phyloP scores from a whole-genome alignment of 2,797 vertebrate genomes.

The Mus minutoides region DNA sequence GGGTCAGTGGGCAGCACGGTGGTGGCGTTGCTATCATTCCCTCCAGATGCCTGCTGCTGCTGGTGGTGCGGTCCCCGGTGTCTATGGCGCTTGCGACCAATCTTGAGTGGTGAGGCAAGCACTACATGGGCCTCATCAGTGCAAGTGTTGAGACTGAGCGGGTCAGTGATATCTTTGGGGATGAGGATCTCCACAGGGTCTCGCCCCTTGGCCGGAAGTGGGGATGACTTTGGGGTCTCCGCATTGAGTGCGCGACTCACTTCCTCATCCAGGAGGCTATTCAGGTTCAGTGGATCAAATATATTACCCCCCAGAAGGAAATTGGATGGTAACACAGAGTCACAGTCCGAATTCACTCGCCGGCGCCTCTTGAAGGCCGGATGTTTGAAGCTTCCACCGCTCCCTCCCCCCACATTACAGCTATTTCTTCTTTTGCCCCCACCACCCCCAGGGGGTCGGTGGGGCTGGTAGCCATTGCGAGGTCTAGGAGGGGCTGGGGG shows the following conservation, averaged over 20 bases:
- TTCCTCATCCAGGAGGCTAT: conserved; percentile 95
- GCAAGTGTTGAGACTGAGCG: conserved; percentile 91
- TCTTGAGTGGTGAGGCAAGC: conserved; percentile 88
- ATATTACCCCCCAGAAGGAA: conserved; percentile 96
- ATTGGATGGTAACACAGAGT: conserved; percentile 91
- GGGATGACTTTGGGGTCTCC: conserved; percentile 93
- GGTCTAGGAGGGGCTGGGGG: conserved; percentile 76
- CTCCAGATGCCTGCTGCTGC: conserved; percentile 80
- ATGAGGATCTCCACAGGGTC: conserved; percentile 95
- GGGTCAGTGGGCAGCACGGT: conserved; percentile 45
- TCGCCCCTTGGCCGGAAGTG: conserved; percentile 89
- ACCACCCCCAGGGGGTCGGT: conserved; percentile 72
- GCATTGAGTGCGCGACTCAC: conserved; percentile 94
- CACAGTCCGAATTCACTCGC: conserved; percentile 92
- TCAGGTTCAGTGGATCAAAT: conserved; percentile 95
- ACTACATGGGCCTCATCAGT: conserved; percentile 87
- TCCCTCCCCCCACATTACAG: conserved; percentile 87
- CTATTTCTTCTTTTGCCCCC: conserved; percentile 87
- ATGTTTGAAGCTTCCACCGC: conserved; percentile 89
- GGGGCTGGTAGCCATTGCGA: conserved; percentile 89
- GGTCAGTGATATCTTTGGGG: conserved; percentile 95
- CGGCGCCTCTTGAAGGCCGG: conserved; percentile 91
- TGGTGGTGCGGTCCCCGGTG: conserved; percentile 89
- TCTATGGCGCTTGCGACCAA: conserved; percentile 89
- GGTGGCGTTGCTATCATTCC: conserved; percentile 71